Evolutionary conservation across 1,140 invertebrate species (phyloP).

Genomic region (Drosophila parabipectinata): DNA sequence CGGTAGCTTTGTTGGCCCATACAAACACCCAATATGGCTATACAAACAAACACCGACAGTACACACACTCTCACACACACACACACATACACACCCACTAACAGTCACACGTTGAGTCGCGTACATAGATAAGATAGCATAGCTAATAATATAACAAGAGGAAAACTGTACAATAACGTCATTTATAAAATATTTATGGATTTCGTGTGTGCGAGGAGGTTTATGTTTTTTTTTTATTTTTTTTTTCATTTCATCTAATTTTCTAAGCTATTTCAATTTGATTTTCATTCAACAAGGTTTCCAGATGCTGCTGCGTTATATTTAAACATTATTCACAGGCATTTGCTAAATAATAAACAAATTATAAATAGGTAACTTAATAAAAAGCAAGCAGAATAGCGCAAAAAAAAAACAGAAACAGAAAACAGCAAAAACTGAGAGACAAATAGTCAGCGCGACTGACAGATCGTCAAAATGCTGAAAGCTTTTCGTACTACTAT

Average conservation of each 20-base stretch:
- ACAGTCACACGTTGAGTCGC: slow-evolving; percentile 14
- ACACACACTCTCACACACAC: slow-evolving; percentile 8
- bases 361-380: slow-evolving; percentile 82
- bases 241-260: neutral
- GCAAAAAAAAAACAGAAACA: slow-evolving; percentile 29
- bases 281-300: slow-evolving; percentile 47
- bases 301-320: slow-evolving; percentile 54
- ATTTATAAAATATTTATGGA: slow-evolving; percentile 63
- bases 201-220: slow-evolving; percentile 20
- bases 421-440: slow-evolving; percentile 32
- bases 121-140: slow-evolving; percentile 79
- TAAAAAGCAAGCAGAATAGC: slow-evolving; percentile 56
- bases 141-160: slow-evolving; percentile 76
- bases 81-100: slow-evolving; percentile 4
- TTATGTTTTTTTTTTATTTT: slow-evolving; percentile 4
- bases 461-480: slow-evolving; percentile 62
- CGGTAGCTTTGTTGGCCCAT: slow-evolving; percentile 50
- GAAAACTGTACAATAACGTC: slow-evolving; percentile 70
- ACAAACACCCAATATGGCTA: slow-evolving; percentile 57
- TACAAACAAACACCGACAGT: slow-evolving; percentile 46
- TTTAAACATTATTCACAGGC: slow-evolving; percentile 73
- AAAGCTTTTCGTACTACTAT: slow-evolving; percentile 74
- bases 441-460: slow-evolving; percentile 54
- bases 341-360: slow-evolving; percentile 81
- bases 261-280: slow-evolving; percentile 28